phyloP scores from a whole-genome alignment of 2,888 invertebrate species.

The Mesorhabditis spiculigera region DNA sequence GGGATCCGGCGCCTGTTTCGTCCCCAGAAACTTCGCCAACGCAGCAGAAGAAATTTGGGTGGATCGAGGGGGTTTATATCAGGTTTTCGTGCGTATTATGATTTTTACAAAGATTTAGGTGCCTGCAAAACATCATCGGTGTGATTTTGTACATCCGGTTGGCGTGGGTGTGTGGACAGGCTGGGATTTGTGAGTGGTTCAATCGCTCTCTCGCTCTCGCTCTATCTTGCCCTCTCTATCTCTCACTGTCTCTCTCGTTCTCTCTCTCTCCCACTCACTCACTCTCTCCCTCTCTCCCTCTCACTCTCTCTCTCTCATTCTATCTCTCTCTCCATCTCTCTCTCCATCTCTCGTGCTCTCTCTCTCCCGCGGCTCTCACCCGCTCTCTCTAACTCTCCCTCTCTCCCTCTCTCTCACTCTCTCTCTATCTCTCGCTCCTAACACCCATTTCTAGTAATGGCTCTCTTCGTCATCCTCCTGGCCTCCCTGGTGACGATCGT shows the following conservation, averaged over 20 bases:
- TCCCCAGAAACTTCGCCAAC: not conserved
- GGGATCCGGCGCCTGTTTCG: not conserved
- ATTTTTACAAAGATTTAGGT: slow-evolving; percentile 64
- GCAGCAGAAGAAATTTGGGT: slow-evolving; percentile 71
- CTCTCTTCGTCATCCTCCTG: slow-evolving; percentile 17
- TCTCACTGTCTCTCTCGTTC: slow-evolving; percentile 81
- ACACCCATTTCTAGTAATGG: slow-evolving; percentile 11
- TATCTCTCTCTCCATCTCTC: too few relatives aligned
- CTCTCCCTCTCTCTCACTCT: not conserved
- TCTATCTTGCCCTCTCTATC: slow-evolving; percentile 42
- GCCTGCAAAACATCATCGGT: slow-evolving; percentile 94
- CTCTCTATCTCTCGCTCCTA: too few relatives aligned
- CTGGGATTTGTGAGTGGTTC: slow-evolving; percentile 12
- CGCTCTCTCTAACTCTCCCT: too few relatives aligned
- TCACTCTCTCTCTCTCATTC: too few relatives aligned
- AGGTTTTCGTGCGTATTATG: not conserved
- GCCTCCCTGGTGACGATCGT: slow-evolving; percentile 68
- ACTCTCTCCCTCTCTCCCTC: too few relatives aligned
- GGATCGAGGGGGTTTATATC: slow-evolving; percentile 86
- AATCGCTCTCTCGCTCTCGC: slow-evolving; percentile 13
- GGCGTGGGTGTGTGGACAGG: slow-evolving; percentile 71
- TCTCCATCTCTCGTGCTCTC: too few relatives aligned
- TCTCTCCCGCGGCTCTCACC: too few relatives aligned
- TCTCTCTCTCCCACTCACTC: slow-evolving; percentile 97
- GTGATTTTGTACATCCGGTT: slow-evolving; percentile 94